A percentile compares a stretch with the other conserved stretches of the same genome.
Evolutionary conservation across 2,113 vertebrate species (phyloP).

Genomic region (Apeltes quadracus): DNA sequence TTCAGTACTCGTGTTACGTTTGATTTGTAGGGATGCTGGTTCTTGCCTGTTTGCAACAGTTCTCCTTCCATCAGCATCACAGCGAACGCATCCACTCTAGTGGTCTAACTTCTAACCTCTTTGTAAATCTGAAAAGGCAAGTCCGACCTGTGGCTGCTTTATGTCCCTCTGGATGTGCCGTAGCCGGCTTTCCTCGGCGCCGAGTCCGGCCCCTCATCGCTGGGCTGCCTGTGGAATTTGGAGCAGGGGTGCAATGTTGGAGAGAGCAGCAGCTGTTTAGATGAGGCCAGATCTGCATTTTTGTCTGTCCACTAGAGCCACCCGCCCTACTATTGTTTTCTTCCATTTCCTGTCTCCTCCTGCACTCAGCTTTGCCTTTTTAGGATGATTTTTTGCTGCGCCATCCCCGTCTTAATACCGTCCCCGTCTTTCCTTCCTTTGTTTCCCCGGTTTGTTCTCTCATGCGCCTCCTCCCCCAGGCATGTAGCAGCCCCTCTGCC

Average conservation of each 20-base stretch:
- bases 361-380: no score
- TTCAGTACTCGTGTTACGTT: neutral
- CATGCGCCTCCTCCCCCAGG: no score
- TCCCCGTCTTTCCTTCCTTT: no score
- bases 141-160: constrained; percentile 31
- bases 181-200: constrained; percentile 60
- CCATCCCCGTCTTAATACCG: no score
- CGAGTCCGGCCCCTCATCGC: constrained; percentile 73
- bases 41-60: neutral
- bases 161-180: constrained; percentile 46
- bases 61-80: neutral
- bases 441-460: no score
- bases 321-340: no score
- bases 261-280: constrained; percentile 74
- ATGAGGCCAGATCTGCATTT: constrained; percentile 59
- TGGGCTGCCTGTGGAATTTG: constrained; percentile 75
- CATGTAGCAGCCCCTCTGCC: no score
- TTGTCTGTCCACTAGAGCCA: constrained; percentile 66
- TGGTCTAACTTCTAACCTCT: neutral
- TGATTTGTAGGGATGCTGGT: constrained; percentile 11
- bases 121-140: neutral
- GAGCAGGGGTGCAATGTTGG: constrained; percentile 74
- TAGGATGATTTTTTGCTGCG: no score
- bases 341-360: no score
- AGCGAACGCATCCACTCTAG: neutral